Evolutionary conservation across 2,113 vertebrate genomes (phyloP), one percentile per base, ranked within the genome.

Genomic region (Cromileptes altivelis): DNA sequence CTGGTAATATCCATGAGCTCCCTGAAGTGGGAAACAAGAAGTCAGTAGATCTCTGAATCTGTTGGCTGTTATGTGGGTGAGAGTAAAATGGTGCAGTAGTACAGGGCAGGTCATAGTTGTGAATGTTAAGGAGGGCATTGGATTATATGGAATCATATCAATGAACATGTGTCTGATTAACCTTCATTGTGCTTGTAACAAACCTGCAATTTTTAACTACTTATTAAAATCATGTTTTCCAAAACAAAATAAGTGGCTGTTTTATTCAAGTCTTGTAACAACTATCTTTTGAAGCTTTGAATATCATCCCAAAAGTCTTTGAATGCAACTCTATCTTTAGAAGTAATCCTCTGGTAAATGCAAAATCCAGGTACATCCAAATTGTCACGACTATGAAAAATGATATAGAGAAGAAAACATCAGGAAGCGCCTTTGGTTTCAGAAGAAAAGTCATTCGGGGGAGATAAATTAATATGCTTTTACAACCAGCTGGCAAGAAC

Each of bases 401-500:
- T 37, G 25, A 64, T 37, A 37, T 17, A 47, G 50, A 25, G 18
- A 55, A n/a, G 27, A 67, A 74, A 72, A 50, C 74, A 70, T 45
- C 12, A 45, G 82, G 75, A 71, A 79, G 25, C 7, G 30, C 12
- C 42, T 82, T 81, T 63, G 25, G 27, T 86, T 90, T 88, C 63
- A 76, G 61, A 56, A 70, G 62, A 42, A 69, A 60, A 61, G 49
- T 42, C 63, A 72, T 64, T 6, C 55, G 69, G 56, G 74, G 33
- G 42, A 81, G 63, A 70, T 72, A 78, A 61, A 75, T 75, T 52
- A 68, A 81, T 73, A 42, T 64, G 70, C 69, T 82, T 91, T 87
- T 88, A 88, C 78, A 88, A 86, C 61, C 50, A 85, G 76, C 70
- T 87, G 65, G 76, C 75, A 68, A 63, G 70, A 78, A 67, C 75